A percentile compares a stretch with the other conserved stretches of the same genome.
Conservation (phyloP, 1,140 invertebrate species). For the Drosophila chauvacae region DNA sequence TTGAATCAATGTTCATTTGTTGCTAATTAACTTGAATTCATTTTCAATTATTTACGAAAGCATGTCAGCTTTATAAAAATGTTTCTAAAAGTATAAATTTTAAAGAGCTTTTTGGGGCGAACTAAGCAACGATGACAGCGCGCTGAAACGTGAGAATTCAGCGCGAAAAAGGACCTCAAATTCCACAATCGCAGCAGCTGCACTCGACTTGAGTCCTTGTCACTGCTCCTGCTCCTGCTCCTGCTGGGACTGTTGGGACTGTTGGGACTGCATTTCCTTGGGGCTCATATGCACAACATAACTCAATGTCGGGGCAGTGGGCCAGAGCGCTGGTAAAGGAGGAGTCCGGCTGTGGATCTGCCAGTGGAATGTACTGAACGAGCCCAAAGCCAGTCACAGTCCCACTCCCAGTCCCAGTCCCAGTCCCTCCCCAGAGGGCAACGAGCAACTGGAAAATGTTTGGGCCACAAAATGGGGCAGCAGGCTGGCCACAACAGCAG, state of each 20-base stretch:
- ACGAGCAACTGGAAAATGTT: slow-evolving; percentile 28
- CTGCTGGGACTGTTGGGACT: slow-evolving; percentile 18
- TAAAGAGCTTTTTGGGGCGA: background rate
- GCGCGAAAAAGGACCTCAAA: slow-evolving; percentile 18
- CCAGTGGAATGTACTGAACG: slow-evolving; percentile 29
- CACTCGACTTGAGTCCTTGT: slow-evolving; percentile 35
- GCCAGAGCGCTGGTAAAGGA: background rate
- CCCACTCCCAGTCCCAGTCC: background rate
- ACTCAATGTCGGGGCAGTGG: slow-evolving; percentile 61
- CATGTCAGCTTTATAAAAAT: no score
- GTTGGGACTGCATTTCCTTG: slow-evolving; percentile 58
- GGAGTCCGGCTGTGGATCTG: background rate
- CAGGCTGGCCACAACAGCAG: slow-evolving; percentile 41
- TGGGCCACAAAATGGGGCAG: slow-evolving; percentile 24
- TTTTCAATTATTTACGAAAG: background rate
- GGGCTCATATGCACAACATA: slow-evolving; percentile 65
- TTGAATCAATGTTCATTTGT: background rate
- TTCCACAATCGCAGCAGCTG: slow-evolving; percentile 37
- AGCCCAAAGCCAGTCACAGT: background rate
- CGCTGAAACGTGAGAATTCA: slow-evolving; percentile 4
- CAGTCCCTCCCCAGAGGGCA: background rate
- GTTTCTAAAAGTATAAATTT: background rate
- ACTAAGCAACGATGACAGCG: background rate
- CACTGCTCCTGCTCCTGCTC: slow-evolving; percentile 5
- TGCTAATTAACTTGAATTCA: background rate